Base-by-base conservation (phyloP, 2,888 invertebrate genomes). In the Drosophila niveifrons region DNA sequence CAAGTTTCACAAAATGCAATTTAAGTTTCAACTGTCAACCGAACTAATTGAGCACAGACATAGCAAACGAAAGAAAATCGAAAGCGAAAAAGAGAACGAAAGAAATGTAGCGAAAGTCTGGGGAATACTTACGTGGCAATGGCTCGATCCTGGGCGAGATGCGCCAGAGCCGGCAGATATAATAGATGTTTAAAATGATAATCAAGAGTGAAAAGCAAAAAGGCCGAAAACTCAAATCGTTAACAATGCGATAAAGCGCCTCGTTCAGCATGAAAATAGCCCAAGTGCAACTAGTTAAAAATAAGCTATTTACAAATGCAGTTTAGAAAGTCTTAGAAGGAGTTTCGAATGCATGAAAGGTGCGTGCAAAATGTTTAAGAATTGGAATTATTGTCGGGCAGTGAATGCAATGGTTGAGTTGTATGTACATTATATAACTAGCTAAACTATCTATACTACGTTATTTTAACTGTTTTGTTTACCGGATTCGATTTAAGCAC, bases 291-390 rank as follows among this genome's bases (percentile, higher is more conserved):
- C 43, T 13, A 53, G 44, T 13, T 28, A 29, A 29, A 56, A 34
- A 10, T 15, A 47, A 15, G 13, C 15, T 57, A 57, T 47, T 47
- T 57, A 57, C 47, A 57, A 23, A 23, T 46, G 34, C 31, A 15
- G 10, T 18, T 44, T 29, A 44, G 9, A 3, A n/a, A 36, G 28
- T 52, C 36, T 64, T 72, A 58, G 39, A 36, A 50, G n/a, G 18
- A 23, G 8, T 34, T 34, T 52, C 55, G 55, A 61, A 67, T 50
- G 65, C 68, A 61, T 31, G 46, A 36, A 53, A 31, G 39, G 34
- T 64, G 46, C 71, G 71, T 71, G 71, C 71, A 71, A 23, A 64
- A 65, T 55, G 58, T 15, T 57, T 43, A 57, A 46, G 48, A 46
- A 23, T 39, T 43, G n/a, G 15, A 28, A 43, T 51, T 44, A 18